Percentiles rank a stretch among this genome's conserved stretches.
Evolutionary conservation across 2,797 vertebrate genomes (phyloP).

Genomic region (Anguilla pacifica): DNA sequence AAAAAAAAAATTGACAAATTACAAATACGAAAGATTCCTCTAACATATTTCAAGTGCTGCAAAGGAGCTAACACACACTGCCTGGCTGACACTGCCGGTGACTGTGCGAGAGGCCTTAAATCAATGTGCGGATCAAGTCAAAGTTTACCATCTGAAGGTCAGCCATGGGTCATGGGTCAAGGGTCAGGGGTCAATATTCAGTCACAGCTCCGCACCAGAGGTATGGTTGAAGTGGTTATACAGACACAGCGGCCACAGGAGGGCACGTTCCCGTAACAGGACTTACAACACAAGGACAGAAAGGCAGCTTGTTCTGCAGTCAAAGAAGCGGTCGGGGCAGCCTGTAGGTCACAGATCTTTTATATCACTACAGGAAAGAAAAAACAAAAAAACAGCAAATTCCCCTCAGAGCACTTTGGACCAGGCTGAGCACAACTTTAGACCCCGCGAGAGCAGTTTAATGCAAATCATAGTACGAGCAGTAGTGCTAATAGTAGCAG

Average conservation of each 20-base stretch:
- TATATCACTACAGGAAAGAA: background rate
- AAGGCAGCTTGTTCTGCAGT: slow-evolving; percentile 37
- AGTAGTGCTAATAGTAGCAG: background rate
- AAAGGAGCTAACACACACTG: slow-evolving; percentile 63
- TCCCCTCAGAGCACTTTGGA: background rate
- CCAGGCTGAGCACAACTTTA: background rate
- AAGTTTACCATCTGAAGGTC: slow-evolving; percentile 20
- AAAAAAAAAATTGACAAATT: slow-evolving; percentile 26
- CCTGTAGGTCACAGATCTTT: slow-evolving; percentile 11
- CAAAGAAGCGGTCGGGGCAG: slow-evolving; percentile 29
- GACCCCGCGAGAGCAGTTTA: background rate
- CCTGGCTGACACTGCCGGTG: slow-evolving; percentile 37
- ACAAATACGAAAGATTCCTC: slow-evolving; percentile 61
- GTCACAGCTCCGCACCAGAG: slow-evolving; percentile 70
- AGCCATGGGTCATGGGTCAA: slow-evolving; percentile 54
- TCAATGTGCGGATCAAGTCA: slow-evolving; percentile 70
- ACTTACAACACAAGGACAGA: background rate
- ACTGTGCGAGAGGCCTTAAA: slow-evolving; percentile 66
- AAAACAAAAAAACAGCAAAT: background rate
- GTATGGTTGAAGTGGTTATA: slow-evolving; percentile 72
- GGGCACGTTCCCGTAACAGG: background rate
- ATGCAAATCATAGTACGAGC: no score
- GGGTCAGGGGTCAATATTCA: slow-evolving; percentile 63
- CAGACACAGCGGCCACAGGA: slow-evolving; percentile 19
- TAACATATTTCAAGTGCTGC: slow-evolving; percentile 78